Base-by-base conservation (phyloP, 2,797 vertebrate genomes). In the Mormyrus proboscirostris region DNA sequence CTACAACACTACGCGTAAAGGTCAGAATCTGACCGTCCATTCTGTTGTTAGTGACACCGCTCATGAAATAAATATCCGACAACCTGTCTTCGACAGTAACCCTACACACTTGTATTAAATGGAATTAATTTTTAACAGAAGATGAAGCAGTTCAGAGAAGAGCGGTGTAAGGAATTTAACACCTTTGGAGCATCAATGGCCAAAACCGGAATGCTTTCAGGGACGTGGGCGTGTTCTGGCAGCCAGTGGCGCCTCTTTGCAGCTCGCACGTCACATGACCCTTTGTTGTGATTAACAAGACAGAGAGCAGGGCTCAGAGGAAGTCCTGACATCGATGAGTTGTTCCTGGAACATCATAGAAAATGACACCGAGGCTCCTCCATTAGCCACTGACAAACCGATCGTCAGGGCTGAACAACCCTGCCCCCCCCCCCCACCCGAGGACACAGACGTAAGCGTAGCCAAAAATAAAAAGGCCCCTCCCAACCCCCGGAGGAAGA, bases 401-500 rank as follows among this genome's bases (percentile, higher is more conserved):
- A 76, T 10, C 69, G 69, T 76, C 69, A 76, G 33, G 29, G 12
- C 69, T 76, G 69, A 76, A 16, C 33, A 76, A 76, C 73, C 73
- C 62, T 69, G 38, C 73, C 73, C 38, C 73, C 73, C 14, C 73
- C 16, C 73, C 73, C 14, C 73, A 16, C 38, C 38, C 73, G 73
- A 79, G 73, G 16, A 79, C 73, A 19, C 73, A 44, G 73, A 79
- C 73, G 73, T 79, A 79, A 79, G 73, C 73, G 16, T 7, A 44
- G 73, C 73, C 73, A 79, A 79, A 79, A 79, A 79, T 79, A 79
- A 79, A 79, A 79, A 44, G 33, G 73, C 38, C 73, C 73, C 73
- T 79, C 73, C 73, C 73, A 8, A 16, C 33, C 73, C 73, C 33
- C 38, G 38, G 33, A 79, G 73, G 14, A 79, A 44, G 73, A 79